Evolutionary conservation across 2,797 vertebrate genomes (phyloP).

Genomic region (Rousettus madagascariensis): DNA sequence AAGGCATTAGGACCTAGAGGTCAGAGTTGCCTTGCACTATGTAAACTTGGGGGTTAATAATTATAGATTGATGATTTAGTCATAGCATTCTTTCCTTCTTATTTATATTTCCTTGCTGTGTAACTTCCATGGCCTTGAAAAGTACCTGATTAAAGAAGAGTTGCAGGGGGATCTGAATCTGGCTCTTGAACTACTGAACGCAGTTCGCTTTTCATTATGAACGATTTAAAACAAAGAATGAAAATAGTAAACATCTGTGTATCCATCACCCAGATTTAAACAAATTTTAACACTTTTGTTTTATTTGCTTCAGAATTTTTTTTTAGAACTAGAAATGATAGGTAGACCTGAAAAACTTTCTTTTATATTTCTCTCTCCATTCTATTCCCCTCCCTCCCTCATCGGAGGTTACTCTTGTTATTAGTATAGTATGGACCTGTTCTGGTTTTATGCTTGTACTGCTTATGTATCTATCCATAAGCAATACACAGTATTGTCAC

Average conservation of each 20-base stretch:
- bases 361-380: not conserved
- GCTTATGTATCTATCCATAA: not conserved
- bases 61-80: not conserved
- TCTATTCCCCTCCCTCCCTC: not conserved
- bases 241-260: not conserved
- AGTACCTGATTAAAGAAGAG: not conserved
- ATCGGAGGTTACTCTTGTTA: not conserved
- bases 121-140: not conserved
- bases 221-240: not conserved
- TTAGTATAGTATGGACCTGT: not conserved
- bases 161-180: not conserved
- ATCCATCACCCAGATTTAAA: not conserved
- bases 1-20: not conserved
- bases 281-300: not conserved
- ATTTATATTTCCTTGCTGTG: not conserved
- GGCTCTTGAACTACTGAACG: not conserved
- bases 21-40: not conserved
- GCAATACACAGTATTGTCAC: not conserved
- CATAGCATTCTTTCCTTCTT: not conserved
- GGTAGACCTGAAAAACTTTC: not conserved
- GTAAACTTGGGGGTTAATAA: not conserved
- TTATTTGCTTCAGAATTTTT: slow-evolving; percentile 21
- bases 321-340: slow-evolving; percentile 2
- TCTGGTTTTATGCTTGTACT: not conserved
- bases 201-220: not conserved